Evolutionary conservation across 2,888 invertebrate genomes (phyloP).

Genomic region (Geotrupes spiniger): DNA sequence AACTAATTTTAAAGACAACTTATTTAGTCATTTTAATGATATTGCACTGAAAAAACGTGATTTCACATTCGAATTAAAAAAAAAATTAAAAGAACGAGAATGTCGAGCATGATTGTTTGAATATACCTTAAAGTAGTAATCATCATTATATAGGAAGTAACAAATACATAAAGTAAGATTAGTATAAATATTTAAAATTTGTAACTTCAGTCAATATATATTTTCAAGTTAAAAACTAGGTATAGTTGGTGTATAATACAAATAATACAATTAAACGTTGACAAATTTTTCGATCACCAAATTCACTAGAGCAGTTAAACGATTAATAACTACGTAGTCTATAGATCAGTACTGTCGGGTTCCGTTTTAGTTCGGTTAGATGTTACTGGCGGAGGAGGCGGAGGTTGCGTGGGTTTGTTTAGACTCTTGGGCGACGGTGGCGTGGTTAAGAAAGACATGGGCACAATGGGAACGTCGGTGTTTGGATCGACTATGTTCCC

Average conservation of each 20-base stretch:
- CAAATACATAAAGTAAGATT: constrained; percentile 4
- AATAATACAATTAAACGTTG: constrained; percentile 14
- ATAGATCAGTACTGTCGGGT: constrained; percentile 47
- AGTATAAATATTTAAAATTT: constrained; percentile 13
- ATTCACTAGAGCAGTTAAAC: constrained; percentile 30
- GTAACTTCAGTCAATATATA: constrained; percentile 16
- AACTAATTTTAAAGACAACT: no score
- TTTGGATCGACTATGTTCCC: constrained; percentile 47
- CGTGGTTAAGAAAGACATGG: constrained; percentile 30
- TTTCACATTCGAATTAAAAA: no score
- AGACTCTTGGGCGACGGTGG: constrained; percentile 43
- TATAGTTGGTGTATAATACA: constrained; percentile 15
- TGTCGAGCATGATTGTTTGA: not conserved
- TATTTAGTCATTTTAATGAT: no score
- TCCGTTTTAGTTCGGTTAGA: constrained; percentile 32
- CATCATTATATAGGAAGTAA: not conserved
- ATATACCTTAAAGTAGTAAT: not conserved
- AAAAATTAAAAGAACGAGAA: constrained; percentile 9
- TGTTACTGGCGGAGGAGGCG: constrained; percentile 47
- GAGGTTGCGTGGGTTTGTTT: constrained; percentile 49
- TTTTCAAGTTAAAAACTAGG: constrained; percentile 10
- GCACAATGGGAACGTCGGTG: constrained; percentile 16
- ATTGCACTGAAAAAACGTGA: no score
- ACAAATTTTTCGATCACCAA: constrained; percentile 24
- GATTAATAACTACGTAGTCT: constrained; percentile 23